phyloP scores from a whole-genome alignment of 1,140 invertebrate genomes.

The Coenobita brevimanus region DNA sequence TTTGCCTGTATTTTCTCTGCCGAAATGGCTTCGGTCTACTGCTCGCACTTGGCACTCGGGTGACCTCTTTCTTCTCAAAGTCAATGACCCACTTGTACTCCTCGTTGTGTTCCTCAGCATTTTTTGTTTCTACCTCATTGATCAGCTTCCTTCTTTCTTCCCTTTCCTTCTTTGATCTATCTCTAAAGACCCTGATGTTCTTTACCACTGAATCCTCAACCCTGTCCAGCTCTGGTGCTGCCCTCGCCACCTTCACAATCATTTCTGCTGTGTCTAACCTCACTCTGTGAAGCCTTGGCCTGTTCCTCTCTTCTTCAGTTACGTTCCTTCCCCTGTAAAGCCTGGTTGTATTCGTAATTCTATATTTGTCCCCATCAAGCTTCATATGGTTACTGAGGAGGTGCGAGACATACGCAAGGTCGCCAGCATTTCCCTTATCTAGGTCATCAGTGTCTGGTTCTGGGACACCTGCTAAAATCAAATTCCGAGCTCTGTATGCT shows the following conservation, averaged over 20 bases:
- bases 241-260: constrained; percentile 1
- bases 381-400: neutral
- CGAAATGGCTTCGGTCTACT: constrained; percentile 7
- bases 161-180: constrained; percentile 2
- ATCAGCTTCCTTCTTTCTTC: neutral
- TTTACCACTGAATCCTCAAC: neutral
- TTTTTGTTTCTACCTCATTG: neutral
- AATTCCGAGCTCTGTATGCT: neutral
- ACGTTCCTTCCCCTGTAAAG: constrained; percentile 5
- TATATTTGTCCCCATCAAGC: neutral
- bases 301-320: neutral
- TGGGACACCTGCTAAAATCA: constrained; percentile 10
- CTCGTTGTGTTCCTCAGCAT: neutral
- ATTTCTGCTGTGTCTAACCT: constrained; percentile 11
- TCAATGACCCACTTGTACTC: constrained; percentile 8
- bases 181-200: constrained; percentile 12
- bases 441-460: constrained; percentile 7
- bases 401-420: neutral
- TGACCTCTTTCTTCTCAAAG: neutral
- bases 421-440: constrained; percentile 5
- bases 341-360: neutral
- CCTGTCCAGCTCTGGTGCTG: neutral
- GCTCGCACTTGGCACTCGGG: neutral
- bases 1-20: constrained; percentile 8
- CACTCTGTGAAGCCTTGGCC: constrained; percentile 8